phyloP scores from a whole-genome alignment of 2,888 invertebrate genomes.

The Octonoba sinensis region DNA sequence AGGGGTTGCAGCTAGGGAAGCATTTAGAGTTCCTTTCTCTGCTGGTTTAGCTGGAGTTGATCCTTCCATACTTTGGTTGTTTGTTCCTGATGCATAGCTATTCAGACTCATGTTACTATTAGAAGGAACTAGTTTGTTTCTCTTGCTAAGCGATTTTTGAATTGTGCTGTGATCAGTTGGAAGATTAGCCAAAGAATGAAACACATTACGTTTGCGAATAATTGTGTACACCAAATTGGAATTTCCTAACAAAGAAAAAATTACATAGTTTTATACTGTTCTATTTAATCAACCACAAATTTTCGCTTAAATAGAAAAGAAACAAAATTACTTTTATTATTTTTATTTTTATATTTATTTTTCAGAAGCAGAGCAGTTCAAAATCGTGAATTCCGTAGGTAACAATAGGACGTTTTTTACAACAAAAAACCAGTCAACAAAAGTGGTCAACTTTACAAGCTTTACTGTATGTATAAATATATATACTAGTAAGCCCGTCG shows the following conservation, averaged over 20 bases:
- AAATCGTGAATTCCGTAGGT: too few relatives aligned
- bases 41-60: slow-evolving; percentile 69
- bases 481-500: too few relatives aligned
- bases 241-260: slow-evolving; percentile 78
- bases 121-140: slow-evolving; percentile 68
- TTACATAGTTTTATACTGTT: neutral
- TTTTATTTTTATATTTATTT: too few relatives aligned
- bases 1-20: slow-evolving; percentile 91
- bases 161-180: slow-evolving; percentile 94
- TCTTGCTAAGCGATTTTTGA: slow-evolving; percentile 77
- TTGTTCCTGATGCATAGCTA: slow-evolving; percentile 39
- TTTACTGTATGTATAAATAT: too few relatives aligned
- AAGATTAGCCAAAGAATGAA: slow-evolving; percentile 96
- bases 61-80: slow-evolving; percentile 56
- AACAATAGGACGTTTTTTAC: too few relatives aligned
- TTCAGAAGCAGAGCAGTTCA: too few relatives aligned
- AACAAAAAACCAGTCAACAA: too few relatives aligned
- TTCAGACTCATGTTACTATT: slow-evolving; percentile 68
- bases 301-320: neutral
- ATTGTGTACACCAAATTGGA: slow-evolving; percentile 99
- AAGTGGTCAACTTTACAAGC: too few relatives aligned
- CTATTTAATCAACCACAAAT: neutral
- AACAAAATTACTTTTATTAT: neutral
- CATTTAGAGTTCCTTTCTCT: slow-evolving; percentile 84
- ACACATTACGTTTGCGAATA: slow-evolving; percentile 97